Base-by-base conservation (phyloP, 2,888 invertebrate genomes). In the Drosophila mettleri region DNA sequence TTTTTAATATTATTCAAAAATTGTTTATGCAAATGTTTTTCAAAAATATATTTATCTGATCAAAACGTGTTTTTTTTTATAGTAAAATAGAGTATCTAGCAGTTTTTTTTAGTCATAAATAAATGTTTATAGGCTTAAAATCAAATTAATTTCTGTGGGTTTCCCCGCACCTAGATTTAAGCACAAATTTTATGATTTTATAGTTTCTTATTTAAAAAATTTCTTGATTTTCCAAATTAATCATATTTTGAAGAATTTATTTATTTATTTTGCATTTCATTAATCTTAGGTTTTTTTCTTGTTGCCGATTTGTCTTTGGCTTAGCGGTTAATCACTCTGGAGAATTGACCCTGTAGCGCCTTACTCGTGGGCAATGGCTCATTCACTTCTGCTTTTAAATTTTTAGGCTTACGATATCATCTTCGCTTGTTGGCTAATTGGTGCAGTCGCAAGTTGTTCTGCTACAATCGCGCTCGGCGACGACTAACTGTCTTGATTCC, bases 321-420 rank as follows among this genome's bases (percentile, higher is more conserved):
- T 36, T 69, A 62, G 66, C 70, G 59, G 67, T 75, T 75, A 74
- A 71, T 74, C 67, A 70, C 52, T 20, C 51, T 60, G 58, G 69
- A 68, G 63, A 63, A 39, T 52, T 31, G 74, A 61, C 76, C 74
- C 60, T 71, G 74, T 61, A 34, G 34, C 3, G 27, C 16, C 31
- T 45, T 43, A 57, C 54, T 46, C 51, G 66, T 41, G 33, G 46
- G 24, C 43, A 29, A 12, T 29, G 29, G 57, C 49, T 74, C 76
- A 68, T 71, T 74, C 63, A 72, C 78, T 66, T 77, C 66, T 69
- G 63, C 69, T 66, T 73, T 3, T 3, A 8, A n/a, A n/a, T 2
- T 73, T 63, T 62, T 58, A 20, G 45, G 49, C 24, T n/a, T 24
- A 53, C 10, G 48, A 48, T 61, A 22, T 62, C 74, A 62, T 45